Conservation (phyloP, 2,888 invertebrate genomes). For the Nomada fabriciana region DNA sequence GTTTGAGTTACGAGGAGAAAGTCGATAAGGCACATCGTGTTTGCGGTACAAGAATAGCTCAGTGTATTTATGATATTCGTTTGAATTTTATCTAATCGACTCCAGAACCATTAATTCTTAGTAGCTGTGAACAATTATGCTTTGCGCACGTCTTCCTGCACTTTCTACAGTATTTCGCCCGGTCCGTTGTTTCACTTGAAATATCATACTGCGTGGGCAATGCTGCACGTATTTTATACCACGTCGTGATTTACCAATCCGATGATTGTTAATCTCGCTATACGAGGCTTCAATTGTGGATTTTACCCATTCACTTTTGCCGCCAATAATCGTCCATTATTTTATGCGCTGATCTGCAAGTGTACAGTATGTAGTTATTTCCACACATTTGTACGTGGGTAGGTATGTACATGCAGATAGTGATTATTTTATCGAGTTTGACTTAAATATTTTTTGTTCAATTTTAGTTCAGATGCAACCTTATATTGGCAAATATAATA, state of each 20-base stretch:
- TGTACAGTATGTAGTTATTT: no score
- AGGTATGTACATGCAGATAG: no score
- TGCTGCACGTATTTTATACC: not conserved
- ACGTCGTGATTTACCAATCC: conserved; percentile 1
- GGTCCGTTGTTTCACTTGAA: not conserved
- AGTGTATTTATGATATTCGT: conserved; percentile 70
- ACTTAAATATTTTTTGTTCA: no score
- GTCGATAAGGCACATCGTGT: conserved; percentile 67
- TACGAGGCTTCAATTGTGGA: not conserved
- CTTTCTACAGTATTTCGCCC: conserved; percentile 52
- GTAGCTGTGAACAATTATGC: conserved; percentile 76
- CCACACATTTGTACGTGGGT: no score
- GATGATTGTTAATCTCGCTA: not conserved
- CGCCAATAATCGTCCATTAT: no score
- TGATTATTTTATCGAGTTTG: no score
- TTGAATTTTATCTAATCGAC: conserved; percentile 75
- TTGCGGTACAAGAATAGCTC: conserved; percentile 56
- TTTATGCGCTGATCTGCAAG: no score
- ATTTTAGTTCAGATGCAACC: no score
- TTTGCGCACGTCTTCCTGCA: conserved; percentile 66
- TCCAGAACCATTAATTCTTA: conserved; percentile 75
- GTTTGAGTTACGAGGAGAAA: conserved; percentile 72
- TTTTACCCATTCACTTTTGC: not conserved
- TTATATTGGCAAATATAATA: no score
- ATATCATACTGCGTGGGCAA: not conserved